A percentile compares a stretch with the other conserved stretches of the same genome.
Evolutionary conservation across 2,888 invertebrate species (phyloP).

Genomic region (Coenonympha arcania): DNA sequence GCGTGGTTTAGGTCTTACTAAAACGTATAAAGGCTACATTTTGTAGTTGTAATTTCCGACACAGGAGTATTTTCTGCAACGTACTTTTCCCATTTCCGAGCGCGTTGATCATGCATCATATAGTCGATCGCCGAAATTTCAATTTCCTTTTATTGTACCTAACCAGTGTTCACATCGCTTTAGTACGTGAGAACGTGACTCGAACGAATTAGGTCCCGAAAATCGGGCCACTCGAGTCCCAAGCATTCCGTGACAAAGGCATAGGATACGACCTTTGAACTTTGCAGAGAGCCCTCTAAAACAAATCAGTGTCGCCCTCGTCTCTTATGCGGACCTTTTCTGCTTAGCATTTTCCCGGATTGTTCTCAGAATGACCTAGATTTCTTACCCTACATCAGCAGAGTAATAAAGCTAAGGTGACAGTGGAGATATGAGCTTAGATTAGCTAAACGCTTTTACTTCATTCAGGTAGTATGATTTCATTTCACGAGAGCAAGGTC

Average conservation of each 20-base stretch:
- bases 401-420: background rate
- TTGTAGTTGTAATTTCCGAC: too few species aligned
- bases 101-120: slow-evolving; percentile 10
- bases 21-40: too few species aligned
- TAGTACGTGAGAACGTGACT: slow-evolving; percentile 23
- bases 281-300: slow-evolving; percentile 30
- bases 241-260: slow-evolving; percentile 23
- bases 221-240: slow-evolving; percentile 30
- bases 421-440: background rate
- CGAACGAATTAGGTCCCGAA: slow-evolving; percentile 23
- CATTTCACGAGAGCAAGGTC: too few species aligned
- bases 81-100: background rate
- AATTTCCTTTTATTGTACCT: slow-evolving; percentile 18
- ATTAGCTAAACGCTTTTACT: background rate
- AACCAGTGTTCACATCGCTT: slow-evolving; percentile 16
- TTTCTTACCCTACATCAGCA: background rate
- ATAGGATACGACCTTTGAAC: slow-evolving; percentile 33
- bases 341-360: background rate
- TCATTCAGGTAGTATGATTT: background rate
- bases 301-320: slow-evolving; percentile 27
- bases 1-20: too few species aligned
- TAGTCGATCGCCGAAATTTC: slow-evolving; percentile 19
- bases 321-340: slow-evolving; percentile 10
- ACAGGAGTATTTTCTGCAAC: background rate
- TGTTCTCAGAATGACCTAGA: slow-evolving; percentile 1